Evolutionary conservation across 1,140 invertebrate genomes (phyloP), one percentile per base, ranked within the genome.

Genomic region (Apis florea): DNA sequence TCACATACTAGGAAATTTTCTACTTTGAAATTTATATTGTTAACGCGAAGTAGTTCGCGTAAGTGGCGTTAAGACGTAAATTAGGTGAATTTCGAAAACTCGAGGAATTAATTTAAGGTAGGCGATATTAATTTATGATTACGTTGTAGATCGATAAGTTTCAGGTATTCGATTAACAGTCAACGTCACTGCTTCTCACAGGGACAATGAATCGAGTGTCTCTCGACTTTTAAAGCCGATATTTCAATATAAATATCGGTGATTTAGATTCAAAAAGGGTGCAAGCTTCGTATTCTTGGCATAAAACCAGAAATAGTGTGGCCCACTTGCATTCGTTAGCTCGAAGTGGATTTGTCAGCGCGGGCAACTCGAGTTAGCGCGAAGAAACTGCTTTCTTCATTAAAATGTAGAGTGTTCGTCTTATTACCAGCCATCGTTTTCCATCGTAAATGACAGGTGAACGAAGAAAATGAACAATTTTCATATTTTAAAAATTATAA

Each of bases 391-490:
- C 58, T 74, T 74, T 74, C 71, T 74, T 74, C 71, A 61, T 74
- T 74, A 74, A 74, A 74, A 74, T 61, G 71, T 71, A 56, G 56
- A 74, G 71, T 24, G 71, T 74, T 61, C 71, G 8, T 40, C 71
- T 49, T 74, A 74, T 74, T 61, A 61, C 56, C n/a, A 49, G 58
- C n/a, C 40, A n/a, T 47, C 71, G 56, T 74, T 74, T 74, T 61
- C 19, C 56, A 5, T 40, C 71, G 15, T 31, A 54, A 54, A n/a
- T 19, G 40, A 61, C 58, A 24, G n/a, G 47, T n/a, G 15, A 74
- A 59, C n/a, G 40, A 26, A 59, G n/a, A 24, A 24, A 59, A 74
- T 61, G 58, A 74, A 74, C 31, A 40, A 40, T 40, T 40, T 40
- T 40, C 31, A 40, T 40, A 40, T 10, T 21, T 11, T 4, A 3